Conservation (phyloP, 1,140 invertebrate genomes). For the Hylaeus volcanicus region DNA sequence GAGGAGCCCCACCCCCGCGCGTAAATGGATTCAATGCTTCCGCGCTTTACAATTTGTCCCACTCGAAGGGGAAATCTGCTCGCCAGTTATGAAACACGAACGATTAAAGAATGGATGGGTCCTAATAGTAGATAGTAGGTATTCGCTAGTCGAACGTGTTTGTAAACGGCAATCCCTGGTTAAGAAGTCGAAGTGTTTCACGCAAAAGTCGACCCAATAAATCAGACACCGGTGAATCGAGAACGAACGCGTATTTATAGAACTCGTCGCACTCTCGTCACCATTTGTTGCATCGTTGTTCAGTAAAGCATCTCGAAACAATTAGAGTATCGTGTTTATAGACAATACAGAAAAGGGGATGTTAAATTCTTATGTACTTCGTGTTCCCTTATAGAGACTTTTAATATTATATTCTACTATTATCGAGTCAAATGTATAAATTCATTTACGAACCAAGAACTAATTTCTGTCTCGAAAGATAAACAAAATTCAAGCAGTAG, state of each 20-base stretch:
- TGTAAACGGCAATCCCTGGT: background rate
- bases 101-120: too few relatives aligned
- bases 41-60: background rate
- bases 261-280: background rate
- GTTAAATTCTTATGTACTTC: too few relatives aligned
- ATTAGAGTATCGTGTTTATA: background rate
- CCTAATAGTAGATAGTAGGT: too few relatives aligned
- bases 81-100: too few relatives aligned
- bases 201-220: constrained; percentile 16
- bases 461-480: too few relatives aligned
- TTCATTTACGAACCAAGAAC: too few relatives aligned
- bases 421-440: too few relatives aligned
- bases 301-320: background rate
- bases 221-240: constrained; percentile 24
- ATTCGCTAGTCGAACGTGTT: background rate
- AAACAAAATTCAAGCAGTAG: too few relatives aligned
- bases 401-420: too few relatives aligned
- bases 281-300: background rate
- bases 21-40: constrained; percentile 34
- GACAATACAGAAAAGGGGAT: background rate
- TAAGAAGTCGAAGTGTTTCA: background rate
- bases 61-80: constrained; percentile 1
- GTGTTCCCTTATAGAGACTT: too few relatives aligned
- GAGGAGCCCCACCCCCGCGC: constrained; percentile 12
- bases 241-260: constrained; percentile 34